phyloP scores from a whole-genome alignment of 2,113 vertebrate genomes.

The Alligator sinensis region DNA sequence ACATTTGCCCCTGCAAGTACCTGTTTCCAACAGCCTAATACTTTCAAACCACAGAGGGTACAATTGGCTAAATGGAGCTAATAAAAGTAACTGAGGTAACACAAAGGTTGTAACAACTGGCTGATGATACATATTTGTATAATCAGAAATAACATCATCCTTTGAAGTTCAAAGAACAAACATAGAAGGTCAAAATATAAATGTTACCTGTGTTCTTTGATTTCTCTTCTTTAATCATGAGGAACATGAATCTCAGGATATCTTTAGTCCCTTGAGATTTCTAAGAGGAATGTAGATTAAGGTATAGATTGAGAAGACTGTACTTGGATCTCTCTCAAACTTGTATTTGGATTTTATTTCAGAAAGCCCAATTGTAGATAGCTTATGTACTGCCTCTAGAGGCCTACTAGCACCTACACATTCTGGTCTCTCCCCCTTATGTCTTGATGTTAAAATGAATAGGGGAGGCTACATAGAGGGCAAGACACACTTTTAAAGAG shows the following conservation, averaged over 20 bases:
- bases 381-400: too few relatives aligned
- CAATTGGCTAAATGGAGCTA: accelerated
- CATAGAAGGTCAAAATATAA: slow-evolving; percentile 14
- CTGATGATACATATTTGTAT: neutral
- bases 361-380: neutral
- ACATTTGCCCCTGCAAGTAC: neutral
- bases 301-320: neutral
- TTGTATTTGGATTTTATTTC: neutral
- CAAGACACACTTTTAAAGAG: too few relatives aligned
- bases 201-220: slow-evolving; percentile 53
- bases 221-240: slow-evolving; percentile 65
- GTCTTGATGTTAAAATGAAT: too few relatives aligned
- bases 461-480: too few relatives aligned
- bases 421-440: too few relatives aligned
- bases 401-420: too few relatives aligned
- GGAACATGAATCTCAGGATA: neutral
- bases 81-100: neutral
- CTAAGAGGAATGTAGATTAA: neutral
- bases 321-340: neutral
- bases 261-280: neutral
- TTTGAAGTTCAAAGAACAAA: slow-evolving; percentile 75
- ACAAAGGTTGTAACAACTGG: neutral
- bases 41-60: neutral
- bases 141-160: slow-evolving; percentile 36
- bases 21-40: neutral